phyloP scores from a whole-genome alignment of 2,113 vertebrate species.

The Nipponia nippon region DNA sequence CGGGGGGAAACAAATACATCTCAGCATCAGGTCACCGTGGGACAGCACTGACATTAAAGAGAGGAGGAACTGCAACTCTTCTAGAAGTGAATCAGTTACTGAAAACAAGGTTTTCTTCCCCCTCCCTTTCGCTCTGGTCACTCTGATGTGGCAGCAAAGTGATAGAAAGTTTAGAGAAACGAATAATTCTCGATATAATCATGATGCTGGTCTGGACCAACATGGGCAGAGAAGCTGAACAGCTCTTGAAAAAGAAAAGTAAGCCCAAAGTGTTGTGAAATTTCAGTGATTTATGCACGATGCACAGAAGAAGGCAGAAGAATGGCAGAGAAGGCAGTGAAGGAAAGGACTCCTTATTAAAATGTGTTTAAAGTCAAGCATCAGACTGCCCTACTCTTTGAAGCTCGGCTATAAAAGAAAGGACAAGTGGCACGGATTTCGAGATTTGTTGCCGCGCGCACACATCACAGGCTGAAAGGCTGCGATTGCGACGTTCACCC shows the following conservation, averaged over 20 bases:
- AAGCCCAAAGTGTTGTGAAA: not conserved
- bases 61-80: conserved; percentile 18
- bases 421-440: not conserved
- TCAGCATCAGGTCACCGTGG: conserved; percentile 37
- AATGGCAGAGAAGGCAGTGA: not conserved
- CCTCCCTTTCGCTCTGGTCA: not conserved
- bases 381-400: not conserved
- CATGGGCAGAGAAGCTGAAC: not conserved
- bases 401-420: not conserved
- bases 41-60: conserved; percentile 67
- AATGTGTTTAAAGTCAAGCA: not conserved
- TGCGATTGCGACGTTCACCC: not conserved
- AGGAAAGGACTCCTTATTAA: not conserved
- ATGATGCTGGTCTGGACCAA: not conserved
- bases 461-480: not conserved
- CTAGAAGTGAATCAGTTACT: conserved; percentile 9
- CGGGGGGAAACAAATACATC: conserved; percentile 41
- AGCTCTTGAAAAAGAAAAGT: not conserved
- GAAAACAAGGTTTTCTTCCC: not conserved
- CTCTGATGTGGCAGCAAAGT: not conserved
- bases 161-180: conserved; percentile 20
- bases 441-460: not conserved
- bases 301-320: not conserved
- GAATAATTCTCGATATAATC: not conserved
- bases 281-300: not conserved